Conservation (phyloP, 2,797 vertebrate species). For the Sphaeramia orbicularis region DNA sequence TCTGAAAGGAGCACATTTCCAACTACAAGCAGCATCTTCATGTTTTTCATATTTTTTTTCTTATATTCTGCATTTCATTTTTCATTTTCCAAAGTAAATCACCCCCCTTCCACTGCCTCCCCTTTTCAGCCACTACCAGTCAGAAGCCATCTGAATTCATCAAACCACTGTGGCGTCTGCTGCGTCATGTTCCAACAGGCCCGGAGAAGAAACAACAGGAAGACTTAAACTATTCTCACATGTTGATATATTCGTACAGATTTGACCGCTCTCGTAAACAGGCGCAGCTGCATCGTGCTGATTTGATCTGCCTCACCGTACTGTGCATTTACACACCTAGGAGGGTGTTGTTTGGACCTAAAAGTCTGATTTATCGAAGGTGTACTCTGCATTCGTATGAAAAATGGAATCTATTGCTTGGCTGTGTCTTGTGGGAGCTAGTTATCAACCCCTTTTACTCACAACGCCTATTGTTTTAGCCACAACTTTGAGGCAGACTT, state of each 20-base stretch:
- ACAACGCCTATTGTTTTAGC: slow-evolving; percentile 5
- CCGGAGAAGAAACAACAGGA: slow-evolving; percentile 11
- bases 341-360: slow-evolving; percentile 7
- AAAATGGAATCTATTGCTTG: slow-evolving; percentile 10
- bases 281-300: slow-evolving; percentile 21
- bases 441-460: not conserved
- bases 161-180: slow-evolving; percentile 25
- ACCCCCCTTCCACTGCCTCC: not conserved
- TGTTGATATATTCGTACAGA: slow-evolving; percentile 27
- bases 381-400: slow-evolving; percentile 12
- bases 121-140: not conserved
- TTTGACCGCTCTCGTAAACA: slow-evolving; percentile 17
- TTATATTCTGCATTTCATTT: not conserved
- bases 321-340: slow-evolving; percentile 3
- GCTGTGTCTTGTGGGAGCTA: slow-evolving; percentile 21
- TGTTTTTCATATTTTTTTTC: not conserved
- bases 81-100: not conserved
- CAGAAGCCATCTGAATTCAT: not conserved
- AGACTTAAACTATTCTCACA: not conserved
- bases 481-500: slow-evolving; percentile 24
- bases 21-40: not conserved
- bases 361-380: slow-evolving; percentile 12
- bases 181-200: slow-evolving; percentile 11
- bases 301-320: slow-evolving; percentile 3
- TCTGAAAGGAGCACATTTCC: not conserved